Conservation (phyloP, 2,797 vertebrate species). For the Heterohyrax brucei region DNA sequence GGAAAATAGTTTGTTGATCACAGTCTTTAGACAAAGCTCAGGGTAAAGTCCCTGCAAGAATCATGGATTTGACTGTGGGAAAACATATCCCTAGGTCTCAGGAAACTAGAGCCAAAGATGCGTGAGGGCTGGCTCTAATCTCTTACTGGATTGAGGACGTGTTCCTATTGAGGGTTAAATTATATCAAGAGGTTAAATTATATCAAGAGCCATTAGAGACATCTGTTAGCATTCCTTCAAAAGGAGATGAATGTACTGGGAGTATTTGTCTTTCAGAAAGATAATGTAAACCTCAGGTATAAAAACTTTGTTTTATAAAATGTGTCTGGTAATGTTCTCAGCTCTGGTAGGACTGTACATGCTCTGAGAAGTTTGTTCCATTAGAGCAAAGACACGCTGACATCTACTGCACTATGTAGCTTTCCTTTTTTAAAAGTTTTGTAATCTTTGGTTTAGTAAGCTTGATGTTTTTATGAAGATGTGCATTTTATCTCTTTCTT, state of each 20-base stretch:
- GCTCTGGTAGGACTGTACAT: not conserved
- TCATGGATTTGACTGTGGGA: not conserved
- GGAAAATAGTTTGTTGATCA: not conserved
- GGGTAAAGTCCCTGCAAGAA: not conserved
- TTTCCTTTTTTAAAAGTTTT: slow-evolving; percentile 18
- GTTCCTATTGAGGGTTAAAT: not conserved
- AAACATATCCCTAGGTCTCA: not conserved
- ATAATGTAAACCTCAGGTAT: not conserved
- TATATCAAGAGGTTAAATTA: slow-evolving; percentile 4
- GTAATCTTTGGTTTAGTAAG: not conserved
- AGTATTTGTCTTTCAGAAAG: not conserved
- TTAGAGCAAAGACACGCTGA: not conserved
- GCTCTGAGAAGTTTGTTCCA: not conserved
- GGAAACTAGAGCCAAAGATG: not conserved
- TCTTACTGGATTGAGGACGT: not conserved
- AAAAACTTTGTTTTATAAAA: not conserved
- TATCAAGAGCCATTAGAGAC: not conserved
- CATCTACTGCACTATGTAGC: not conserved
- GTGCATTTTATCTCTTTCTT: no score
- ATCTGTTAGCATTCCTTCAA: not conserved
- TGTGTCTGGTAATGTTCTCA: not conserved
- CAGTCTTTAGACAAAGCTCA: not conserved
- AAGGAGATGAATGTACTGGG: not conserved
- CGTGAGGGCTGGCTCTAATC: not conserved
- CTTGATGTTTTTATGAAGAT: not conserved